phyloP scores from a whole-genome alignment of 1,140 invertebrate species.

The Propsilocerus akamusi region DNA sequence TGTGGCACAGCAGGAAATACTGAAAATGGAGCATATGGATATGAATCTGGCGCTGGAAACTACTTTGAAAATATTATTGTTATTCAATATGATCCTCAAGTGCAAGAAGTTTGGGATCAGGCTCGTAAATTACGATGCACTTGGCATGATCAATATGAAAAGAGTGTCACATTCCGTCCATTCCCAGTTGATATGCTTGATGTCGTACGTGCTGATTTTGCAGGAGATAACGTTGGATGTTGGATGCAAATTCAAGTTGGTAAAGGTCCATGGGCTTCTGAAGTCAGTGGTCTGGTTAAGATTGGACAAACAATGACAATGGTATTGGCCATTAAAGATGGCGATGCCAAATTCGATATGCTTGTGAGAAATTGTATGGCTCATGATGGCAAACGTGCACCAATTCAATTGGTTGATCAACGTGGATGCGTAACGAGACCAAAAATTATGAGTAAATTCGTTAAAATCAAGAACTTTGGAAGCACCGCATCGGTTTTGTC shows the following conservation, averaged over 20 bases:
- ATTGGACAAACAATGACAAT: slow-evolving; percentile 95
- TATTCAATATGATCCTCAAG: slow-evolving; percentile 84
- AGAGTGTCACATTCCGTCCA: slow-evolving; percentile 82
- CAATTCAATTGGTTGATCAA: slow-evolving; percentile 88
- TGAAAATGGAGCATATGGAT: slow-evolving; percentile 67
- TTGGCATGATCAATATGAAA: slow-evolving; percentile 92
- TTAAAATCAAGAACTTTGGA: slow-evolving; percentile 90
- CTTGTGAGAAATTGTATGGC: slow-evolving; percentile 85
- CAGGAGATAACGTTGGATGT: slow-evolving; percentile 87
- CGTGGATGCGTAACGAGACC: slow-evolving; percentile 79
- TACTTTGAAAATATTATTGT: slow-evolving; percentile 92
- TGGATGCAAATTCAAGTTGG: slow-evolving; percentile 92
- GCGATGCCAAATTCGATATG: slow-evolving; percentile 93
- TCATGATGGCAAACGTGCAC: slow-evolving; percentile 81
- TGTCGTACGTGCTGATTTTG: slow-evolving; percentile 81
- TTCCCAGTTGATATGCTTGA: slow-evolving; percentile 93
- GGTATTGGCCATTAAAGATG: slow-evolving; percentile 89
- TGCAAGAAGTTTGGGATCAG: slow-evolving; percentile 93
- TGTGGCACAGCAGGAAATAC: slow-evolving; percentile 84
- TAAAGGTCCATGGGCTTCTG: slow-evolving; percentile 88
- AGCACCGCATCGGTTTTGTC: slow-evolving; percentile 78
- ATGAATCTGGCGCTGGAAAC: slow-evolving; percentile 70
- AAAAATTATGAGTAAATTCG: slow-evolving; percentile 84
- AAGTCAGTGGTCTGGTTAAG: slow-evolving; percentile 78
- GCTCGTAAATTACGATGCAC: slow-evolving; percentile 80